Evolutionary conservation across 2,113 vertebrate genomes (phyloP).

Genomic region (Machaerirhynchus nigripectus): DNA sequence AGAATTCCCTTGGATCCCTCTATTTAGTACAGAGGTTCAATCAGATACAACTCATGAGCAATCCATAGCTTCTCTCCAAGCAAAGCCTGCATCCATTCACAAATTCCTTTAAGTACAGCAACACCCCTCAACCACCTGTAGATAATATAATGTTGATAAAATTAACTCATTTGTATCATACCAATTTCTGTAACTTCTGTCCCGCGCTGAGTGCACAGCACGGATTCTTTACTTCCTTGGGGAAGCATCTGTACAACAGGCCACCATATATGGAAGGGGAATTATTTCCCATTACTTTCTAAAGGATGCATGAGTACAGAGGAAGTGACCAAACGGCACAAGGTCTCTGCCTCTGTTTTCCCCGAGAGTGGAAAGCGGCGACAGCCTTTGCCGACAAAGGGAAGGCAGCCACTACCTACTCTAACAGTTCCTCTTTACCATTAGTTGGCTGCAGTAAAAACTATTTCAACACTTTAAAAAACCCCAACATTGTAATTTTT

Average conservation of each 20-base stretch:
- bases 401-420: background rate
- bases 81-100: background rate
- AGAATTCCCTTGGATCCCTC: background rate
- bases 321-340: background rate
- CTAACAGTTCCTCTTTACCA: background rate
- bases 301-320: background rate
- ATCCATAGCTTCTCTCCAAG: background rate
- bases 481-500: background rate
- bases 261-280: background rate
- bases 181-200: background rate
- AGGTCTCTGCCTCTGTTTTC: background rate
- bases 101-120: background rate
- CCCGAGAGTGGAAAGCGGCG: background rate
- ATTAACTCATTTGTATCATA: background rate
- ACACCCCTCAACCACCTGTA: background rate
- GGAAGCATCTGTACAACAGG: background rate
- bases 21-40: background rate
- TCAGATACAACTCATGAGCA: background rate
- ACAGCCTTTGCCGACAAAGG: background rate
- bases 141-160: background rate
- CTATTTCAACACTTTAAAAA: background rate
- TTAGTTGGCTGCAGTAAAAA: background rate
- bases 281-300: background rate
- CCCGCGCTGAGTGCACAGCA: background rate
- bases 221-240: background rate